Evolutionary conservation across 2,797 vertebrate genomes (phyloP).

Genomic region (Eospalax fontanierii): DNA sequence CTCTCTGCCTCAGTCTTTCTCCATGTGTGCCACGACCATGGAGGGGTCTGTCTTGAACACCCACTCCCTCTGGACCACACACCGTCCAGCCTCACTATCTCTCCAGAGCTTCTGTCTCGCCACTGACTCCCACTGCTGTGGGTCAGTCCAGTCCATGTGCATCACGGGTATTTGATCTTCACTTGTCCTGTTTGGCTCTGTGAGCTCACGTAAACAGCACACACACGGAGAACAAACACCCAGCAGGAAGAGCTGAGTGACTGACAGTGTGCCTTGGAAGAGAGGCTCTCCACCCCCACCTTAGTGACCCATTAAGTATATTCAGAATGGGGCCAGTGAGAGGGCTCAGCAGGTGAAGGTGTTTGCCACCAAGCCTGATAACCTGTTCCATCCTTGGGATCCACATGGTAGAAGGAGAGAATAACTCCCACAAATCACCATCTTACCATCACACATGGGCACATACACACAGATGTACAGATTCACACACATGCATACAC

Average conservation of each 20-base stretch:
- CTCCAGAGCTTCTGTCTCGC: too few relatives aligned
- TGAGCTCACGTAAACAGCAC: neutral
- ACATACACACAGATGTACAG: neutral
- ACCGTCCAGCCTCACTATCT: rapidly evolving
- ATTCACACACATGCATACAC: neutral
- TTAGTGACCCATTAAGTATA: neutral
- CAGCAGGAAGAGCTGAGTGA: neutral
- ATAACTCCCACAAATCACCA: neutral
- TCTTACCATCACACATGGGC: neutral
- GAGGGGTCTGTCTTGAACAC: neutral
- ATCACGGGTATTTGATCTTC: neutral
- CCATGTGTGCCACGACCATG: neutral
- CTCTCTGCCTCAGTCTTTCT: neutral
- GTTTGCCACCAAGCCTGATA: neutral
- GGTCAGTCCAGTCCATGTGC: neutral
- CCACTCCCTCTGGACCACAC: neutral
- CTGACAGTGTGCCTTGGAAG: neutral
- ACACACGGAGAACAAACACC: neutral
- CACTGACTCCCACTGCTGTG: neutral
- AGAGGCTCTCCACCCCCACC: neutral
- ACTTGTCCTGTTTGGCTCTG: neutral
- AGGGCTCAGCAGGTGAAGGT: neutral
- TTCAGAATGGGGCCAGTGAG: neutral
- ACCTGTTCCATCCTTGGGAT: neutral
- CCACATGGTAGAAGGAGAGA: neutral